Conservation (phyloP, 2,797 vertebrate genomes). For the Lemur catta region DNA sequence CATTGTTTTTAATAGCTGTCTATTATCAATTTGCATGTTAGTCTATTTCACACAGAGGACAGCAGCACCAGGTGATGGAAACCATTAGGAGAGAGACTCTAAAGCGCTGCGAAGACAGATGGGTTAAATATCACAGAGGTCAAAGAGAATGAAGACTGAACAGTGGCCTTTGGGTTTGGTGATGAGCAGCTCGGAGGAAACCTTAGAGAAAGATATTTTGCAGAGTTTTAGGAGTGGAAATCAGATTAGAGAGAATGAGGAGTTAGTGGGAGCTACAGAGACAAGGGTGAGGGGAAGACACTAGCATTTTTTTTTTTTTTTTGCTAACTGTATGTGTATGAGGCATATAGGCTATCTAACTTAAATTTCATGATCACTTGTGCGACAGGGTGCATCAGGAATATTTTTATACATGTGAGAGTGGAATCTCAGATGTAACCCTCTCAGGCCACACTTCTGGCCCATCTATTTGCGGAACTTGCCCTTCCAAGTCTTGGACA, state of each 20-base stretch:
- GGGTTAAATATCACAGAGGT: not conserved
- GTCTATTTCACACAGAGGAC: not conserved
- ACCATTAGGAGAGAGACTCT: not conserved
- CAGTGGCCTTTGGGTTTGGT: not conserved
- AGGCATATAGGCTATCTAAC: not conserved
- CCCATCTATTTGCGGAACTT: not conserved
- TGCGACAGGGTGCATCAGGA: not conserved
- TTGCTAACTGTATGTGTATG: not conserved
- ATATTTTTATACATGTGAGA: not conserved
- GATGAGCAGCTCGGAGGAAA: not conserved
- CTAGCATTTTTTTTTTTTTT: not conserved
- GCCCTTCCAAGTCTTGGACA: not conserved
- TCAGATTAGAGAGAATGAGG: not conserved
- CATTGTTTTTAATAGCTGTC: not conserved
- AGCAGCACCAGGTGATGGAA: not conserved
- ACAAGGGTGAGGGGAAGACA: not conserved
- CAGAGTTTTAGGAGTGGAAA: not conserved
- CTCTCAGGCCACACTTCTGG: not conserved
- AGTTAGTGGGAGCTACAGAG: not conserved
- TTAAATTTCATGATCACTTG: not conserved
- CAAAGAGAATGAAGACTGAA: not conserved
- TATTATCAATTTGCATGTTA: not conserved
- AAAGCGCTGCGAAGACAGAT: not conserved
- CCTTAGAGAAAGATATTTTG: not conserved
- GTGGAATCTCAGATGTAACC: not conserved